phyloP scores from a whole-genome alignment of 2,888 invertebrate genomes.

The Mellilla xanthometata region DNA sequence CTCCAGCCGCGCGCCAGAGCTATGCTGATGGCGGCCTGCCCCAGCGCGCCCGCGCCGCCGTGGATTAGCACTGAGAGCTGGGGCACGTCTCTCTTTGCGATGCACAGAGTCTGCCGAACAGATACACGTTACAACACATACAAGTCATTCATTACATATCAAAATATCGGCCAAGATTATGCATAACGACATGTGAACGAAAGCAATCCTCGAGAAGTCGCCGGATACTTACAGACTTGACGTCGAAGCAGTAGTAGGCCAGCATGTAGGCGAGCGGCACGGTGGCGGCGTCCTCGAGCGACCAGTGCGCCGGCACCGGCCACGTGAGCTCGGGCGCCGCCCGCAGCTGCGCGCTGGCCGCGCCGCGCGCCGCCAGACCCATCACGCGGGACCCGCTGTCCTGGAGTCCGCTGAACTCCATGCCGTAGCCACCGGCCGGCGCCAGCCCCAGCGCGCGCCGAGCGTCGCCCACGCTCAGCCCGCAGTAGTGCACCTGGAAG shows the following conservation, averaged over 20 bases:
- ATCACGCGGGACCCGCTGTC: conserved; percentile 81
- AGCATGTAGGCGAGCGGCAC: conserved; percentile 88
- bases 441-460: conserved; percentile 38
- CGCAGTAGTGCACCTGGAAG: conserved; percentile 48
- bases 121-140: too few species aligned
- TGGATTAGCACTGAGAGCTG: conserved; percentile 36
- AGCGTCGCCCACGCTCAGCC: conserved; percentile 40
- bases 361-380: conserved; percentile 82
- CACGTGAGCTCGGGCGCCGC: conserved; percentile 79
- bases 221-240: conserved; percentile 42
- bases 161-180: too few species aligned
- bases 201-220: too few species aligned
- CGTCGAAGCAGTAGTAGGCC: conserved; percentile 62
- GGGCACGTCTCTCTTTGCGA: conserved; percentile 27
- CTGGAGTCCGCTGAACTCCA: conserved; percentile 66
- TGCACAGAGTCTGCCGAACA: too few species aligned
- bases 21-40: conserved; percentile 59
- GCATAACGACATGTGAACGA: too few species aligned
- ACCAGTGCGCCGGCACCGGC: conserved; percentile 87
- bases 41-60: conserved; percentile 53
- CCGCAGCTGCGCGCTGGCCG: conserved; percentile 79
- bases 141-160: not conserved
- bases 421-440: conserved; percentile 39
- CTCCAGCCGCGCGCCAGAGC: conserved; percentile 49
- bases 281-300: conserved; percentile 87